These are phyloP conservation scores for Anthopleura xanthogrammica DNA, from an alignment of 92 coral and sea anemone genomes.

Conservation along the genomic window DNA sequence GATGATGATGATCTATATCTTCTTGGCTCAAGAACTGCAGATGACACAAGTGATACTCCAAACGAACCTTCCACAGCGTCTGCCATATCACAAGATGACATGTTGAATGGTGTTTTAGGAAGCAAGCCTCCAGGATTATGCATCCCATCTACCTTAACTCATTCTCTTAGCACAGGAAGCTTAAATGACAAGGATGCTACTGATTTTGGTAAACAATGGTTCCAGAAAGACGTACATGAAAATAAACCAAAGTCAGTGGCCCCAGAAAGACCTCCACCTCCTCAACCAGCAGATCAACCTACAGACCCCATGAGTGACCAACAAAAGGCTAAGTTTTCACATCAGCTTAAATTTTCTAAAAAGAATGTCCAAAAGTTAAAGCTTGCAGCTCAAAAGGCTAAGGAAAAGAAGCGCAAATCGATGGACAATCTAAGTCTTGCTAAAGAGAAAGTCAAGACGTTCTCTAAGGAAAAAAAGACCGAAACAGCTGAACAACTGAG, in stretches of 20 bases:
- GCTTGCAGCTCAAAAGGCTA: slow-evolving; percentile 29
- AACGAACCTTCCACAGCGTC: slow-evolving; percentile 29
- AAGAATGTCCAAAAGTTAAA: slow-evolving; percentile 45
- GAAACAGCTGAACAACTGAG: slow-evolving; percentile 22
- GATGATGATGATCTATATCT: slow-evolving; percentile 13
- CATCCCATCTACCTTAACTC: not conserved
- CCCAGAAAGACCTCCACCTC: not conserved
- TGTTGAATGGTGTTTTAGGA: slow-evolving; percentile 28
- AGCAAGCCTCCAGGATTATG: slow-evolving; percentile 31
- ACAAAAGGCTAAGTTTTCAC: slow-evolving; percentile 1
- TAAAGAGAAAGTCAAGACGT: slow-evolving; percentile 34
- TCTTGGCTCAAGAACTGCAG: slow-evolving; percentile 49
- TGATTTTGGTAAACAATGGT: slow-evolving; percentile 5
- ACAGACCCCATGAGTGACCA: not conserved
- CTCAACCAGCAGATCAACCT: not conserved
- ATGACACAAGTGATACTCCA: slow-evolving; percentile 56
- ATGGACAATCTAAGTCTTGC: slow-evolving; percentile 23
- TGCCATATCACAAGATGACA: slow-evolving; percentile 32
- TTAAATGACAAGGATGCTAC: slow-evolving; percentile 5
- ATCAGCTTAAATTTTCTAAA: slow-evolving; percentile 32
- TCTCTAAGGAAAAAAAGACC: slow-evolving; percentile 12
- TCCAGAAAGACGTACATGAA: not conserved
- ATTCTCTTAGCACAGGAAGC: slow-evolving; percentile 29
- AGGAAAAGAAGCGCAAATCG: slow-evolving; percentile 21
- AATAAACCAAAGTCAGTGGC: not conserved